Evolutionary conservation across 2,797 vertebrate species (phyloP), one percentile per base, ranked within the genome.

Genomic region (Clarias fuscus): DNA sequence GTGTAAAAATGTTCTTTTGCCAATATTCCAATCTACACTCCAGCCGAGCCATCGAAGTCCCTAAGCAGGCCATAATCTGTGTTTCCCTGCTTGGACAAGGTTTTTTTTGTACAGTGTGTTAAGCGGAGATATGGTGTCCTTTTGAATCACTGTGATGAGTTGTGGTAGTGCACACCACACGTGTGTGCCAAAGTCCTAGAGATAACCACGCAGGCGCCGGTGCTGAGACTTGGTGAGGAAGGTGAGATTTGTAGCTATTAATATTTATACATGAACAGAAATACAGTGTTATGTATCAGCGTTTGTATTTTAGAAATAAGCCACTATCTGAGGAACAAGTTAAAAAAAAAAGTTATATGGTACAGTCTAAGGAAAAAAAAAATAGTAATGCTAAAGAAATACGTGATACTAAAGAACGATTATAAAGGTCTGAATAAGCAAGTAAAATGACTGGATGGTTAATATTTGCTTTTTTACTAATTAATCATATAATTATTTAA

Each of bases 31-130:
- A 48, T 20, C 58, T 61, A 22, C 62, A 61, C 56, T 83, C 62
- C 48, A 71, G 72, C 62, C 70, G 85, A 67, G 64, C 80, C 43
- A 20, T 67, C 27, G 18, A 53, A 64, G 5, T 79, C 65, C 30
- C 33, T 22, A 24, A 43, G 84, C 71, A 71, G n/a, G 33, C 15
- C 27, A 33, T 64, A 77, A 30, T 43, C 72, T 76, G 83, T 75
- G 64, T 30, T 82, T 75, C 64, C 43, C 64, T 84, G 70, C 59
- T 84, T 48, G 5, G 58, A 84, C n/a, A 84, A 75, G 58, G 70
- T 65, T 84, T 83, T 84, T 83, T 84, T 62, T 84, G 83, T 75
- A 62, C 83, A 75, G 22, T 75, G 83, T 84, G 83, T 75, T 64
- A 84, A 62, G 58, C 58, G 27, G 37, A 75, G 83, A 84, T 75